phyloP scores from a whole-genome alignment of 2,888 invertebrate genomes.

The Apocheima hispidaria region DNA sequence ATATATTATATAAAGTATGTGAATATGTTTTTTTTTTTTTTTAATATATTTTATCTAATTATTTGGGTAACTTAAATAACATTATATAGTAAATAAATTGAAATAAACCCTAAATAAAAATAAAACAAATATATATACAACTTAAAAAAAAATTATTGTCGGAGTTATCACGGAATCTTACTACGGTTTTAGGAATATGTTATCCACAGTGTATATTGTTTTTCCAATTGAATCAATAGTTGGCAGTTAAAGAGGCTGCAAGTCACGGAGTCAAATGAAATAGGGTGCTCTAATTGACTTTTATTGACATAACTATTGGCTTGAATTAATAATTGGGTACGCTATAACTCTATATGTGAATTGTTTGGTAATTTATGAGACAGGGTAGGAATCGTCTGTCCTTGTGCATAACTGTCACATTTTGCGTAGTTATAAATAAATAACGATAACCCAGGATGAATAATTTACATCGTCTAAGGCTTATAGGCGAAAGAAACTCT shows the following conservation, averaged over 20 bases:
- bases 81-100: too few relatives aligned
- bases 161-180: neutral
- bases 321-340: conserved; percentile 2
- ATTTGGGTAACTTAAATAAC: too few relatives aligned
- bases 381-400: neutral
- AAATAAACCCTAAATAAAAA: too few relatives aligned
- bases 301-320: neutral
- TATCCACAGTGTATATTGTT: neutral
- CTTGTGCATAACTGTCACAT: neutral
- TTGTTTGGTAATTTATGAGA: neutral
- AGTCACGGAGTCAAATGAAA: neutral
- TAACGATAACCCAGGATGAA: neutral
- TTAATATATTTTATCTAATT: too few relatives aligned
- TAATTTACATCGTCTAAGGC: neutral
- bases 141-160: neutral
- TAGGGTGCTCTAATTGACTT: neutral
- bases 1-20: too few relatives aligned
- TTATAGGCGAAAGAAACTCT: neutral
- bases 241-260: conserved; percentile 1
- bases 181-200: too few relatives aligned
- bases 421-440: neutral
- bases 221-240: neutral
- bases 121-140: too few relatives aligned
- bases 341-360: neutral
- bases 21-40: too few relatives aligned